Base-by-base conservation (phyloP, 1,140 invertebrate genomes). In the Dendroctonus ponderosae region DNA sequence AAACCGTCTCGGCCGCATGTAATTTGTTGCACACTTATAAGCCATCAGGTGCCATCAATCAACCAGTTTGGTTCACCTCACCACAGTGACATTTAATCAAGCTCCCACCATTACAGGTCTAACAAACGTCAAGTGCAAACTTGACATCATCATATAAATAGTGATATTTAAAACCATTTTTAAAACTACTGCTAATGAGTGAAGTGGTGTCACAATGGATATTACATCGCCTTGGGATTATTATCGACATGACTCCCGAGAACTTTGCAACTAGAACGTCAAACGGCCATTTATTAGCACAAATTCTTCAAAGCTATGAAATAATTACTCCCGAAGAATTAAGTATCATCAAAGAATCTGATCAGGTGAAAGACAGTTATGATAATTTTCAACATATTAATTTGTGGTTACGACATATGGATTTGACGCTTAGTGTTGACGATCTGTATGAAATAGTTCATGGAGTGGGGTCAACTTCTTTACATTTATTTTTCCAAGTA, bases 401-500 rank as follows among this genome's bases (percentile, higher is more conserved):
- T 3, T 62, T 79, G 44, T 86, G 84, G 84, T 62, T 86, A 26
- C 73, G 72, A 12, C 75, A 80, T 48, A 71, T 86, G 3, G 79
- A 81, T 50, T 79, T 86, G 9, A 72, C 78, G 6, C 73, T 82
- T 61, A 76, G 72, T 50, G 79, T 82, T n/a, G 71, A 77, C 7
- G 81, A 82, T 52, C 70, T 86, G 50, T 68, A 76, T 0, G 80
- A 80, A 44, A 80, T 86, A 6, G 81, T 81, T 52, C 74, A 81
- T 43, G 82, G 82, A 7, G 81, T 80, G 62, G 81, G 81, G 15
- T 79, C 79, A 7, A 72, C 79, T 0, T 73, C 84, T 9, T 71
- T 85, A 11, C 79, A 82, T 9, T 70, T 87, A 7, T 83, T 86
- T 71, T 86, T 86, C 75, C 80, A 85, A 75, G 70, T 87, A 9